A percentile compares a stretch with the other conserved stretches of the same genome.
Conservation (phyloP, 2,113 vertebrate genomes). For the Spilogale gracilis region DNA sequence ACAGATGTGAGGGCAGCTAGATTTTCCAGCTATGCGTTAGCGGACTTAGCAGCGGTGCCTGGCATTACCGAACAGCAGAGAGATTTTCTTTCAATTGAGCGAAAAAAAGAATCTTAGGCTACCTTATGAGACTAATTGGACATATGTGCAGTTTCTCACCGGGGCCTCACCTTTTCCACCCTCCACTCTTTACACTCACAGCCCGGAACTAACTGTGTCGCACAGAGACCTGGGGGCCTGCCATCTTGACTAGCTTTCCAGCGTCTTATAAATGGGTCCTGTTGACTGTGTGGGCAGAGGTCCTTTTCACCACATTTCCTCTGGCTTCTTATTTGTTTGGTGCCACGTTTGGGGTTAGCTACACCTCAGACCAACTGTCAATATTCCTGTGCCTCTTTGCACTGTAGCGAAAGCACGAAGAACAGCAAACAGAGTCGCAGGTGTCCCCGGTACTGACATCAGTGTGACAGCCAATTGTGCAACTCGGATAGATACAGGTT, state of each 20-base stretch:
- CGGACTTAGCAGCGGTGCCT: conserved; percentile 52
- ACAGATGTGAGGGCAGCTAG: conserved; percentile 77
- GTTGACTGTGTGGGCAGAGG: neutral
- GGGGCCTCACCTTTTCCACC: neutral
- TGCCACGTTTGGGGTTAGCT: neutral
- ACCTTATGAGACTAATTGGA: neutral
- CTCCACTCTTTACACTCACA: neutral
- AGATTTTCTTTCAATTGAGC: conserved; percentile 10
- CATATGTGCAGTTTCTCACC: neutral
- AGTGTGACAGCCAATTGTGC: conserved; percentile 18
- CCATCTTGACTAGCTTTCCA: neutral
- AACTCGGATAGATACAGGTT: neutral
- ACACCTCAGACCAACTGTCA: neutral
- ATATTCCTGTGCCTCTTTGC: neutral
- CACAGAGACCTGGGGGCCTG: neutral
- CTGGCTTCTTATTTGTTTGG: neutral
- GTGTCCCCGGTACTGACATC: conserved; percentile 37
- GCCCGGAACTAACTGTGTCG: neutral
- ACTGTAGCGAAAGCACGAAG: conserved; percentile 8
- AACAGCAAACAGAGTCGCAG: conserved; percentile 53
- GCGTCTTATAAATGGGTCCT: neutral
- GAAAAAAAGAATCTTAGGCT: neutral
- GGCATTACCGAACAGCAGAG: neutral
- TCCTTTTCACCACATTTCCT: neutral
- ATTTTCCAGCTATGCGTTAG: conserved; percentile 65